These are phyloP conservation scores for Archaeoteleia sp. DNA, from an alignment of 2,888 invertebrate genomes.

Conservation along the genomic window DNA sequence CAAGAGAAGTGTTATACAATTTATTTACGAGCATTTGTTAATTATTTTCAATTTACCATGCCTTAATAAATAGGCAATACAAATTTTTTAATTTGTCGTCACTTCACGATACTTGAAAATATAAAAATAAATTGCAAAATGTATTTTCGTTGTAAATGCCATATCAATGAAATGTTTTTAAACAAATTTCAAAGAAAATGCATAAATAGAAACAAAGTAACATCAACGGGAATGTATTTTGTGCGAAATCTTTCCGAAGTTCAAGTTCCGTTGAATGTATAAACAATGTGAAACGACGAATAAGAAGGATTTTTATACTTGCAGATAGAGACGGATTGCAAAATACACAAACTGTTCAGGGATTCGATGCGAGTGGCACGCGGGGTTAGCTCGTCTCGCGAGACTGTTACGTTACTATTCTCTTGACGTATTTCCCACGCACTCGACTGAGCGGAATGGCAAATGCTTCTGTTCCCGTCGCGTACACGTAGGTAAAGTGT, in stretches of 20 bases:
- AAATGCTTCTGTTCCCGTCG: constrained; percentile 7
- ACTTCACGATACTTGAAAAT: no score
- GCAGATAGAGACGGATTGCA: constrained; percentile 10
- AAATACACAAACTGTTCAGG: constrained; percentile 10
- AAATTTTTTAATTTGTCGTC: no score
- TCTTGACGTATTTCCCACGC: constrained; percentile 16
- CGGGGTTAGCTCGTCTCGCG: constrained; percentile 7
- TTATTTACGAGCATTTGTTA: no score
- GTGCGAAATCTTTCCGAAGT: not conserved
- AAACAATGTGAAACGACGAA: not conserved
- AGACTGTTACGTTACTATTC: constrained; percentile 7
- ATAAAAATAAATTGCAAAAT: no score
- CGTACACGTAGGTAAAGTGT: constrained; percentile 6
- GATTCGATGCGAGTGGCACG: constrained; percentile 7
- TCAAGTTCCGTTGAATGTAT: not conserved
- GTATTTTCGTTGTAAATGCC: no score
- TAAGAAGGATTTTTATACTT: constrained; percentile 5
- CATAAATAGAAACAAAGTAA: no score
- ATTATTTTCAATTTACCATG: no score
- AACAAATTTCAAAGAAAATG: no score
- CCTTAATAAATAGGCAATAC: no score
- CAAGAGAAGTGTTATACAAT: no score
- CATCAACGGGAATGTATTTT: not conserved
- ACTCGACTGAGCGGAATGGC: constrained; percentile 15
- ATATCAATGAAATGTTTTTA: no score